phyloP scores from a whole-genome alignment of 1,140 invertebrate genomes.

The Drosophila athabasca region DNA sequence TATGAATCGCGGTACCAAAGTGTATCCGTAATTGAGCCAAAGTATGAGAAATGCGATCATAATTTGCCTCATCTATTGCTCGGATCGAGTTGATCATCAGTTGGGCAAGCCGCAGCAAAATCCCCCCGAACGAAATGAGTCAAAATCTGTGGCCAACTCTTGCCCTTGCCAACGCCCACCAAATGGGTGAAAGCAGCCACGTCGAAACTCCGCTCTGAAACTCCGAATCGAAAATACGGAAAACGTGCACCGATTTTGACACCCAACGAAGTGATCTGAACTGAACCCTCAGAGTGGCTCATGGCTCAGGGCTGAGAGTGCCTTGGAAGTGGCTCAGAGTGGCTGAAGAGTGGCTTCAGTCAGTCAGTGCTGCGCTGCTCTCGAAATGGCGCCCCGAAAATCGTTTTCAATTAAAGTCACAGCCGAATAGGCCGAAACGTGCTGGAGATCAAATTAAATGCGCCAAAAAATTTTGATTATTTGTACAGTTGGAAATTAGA shows the following conservation, averaged over 20 bases:
- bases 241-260: constrained; percentile 77
- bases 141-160: constrained; percentile 17
- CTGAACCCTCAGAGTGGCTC: constrained; percentile 40
- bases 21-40: constrained; percentile 31
- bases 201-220: neutral
- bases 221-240: constrained; percentile 1
- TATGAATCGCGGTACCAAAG: neutral
- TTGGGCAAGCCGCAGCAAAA: constrained; percentile 34
- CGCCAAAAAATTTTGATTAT: constrained; percentile 76
- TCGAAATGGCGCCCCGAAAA: constrained; percentile 66
- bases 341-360: constrained; percentile 17
- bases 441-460: constrained; percentile 79
- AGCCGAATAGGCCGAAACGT: constrained; percentile 60
- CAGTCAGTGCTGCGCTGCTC: constrained; percentile 19
- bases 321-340: neutral
- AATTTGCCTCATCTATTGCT: constrained; percentile 36
- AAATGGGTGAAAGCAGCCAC: constrained; percentile 73
- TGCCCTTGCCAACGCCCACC: constrained; percentile 70
- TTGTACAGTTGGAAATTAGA: constrained; percentile 74
- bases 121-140: constrained; percentile 37
- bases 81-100: constrained; percentile 39
- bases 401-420: constrained; percentile 75
- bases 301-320: no score
- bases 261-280: constrained; percentile 49
- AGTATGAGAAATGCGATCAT: constrained; percentile 28